A percentile compares a stretch with the other conserved stretches of the same genome.
Conservation (phyloP, 2,113 vertebrate species). For the Neofelis nebulosa region DNA sequence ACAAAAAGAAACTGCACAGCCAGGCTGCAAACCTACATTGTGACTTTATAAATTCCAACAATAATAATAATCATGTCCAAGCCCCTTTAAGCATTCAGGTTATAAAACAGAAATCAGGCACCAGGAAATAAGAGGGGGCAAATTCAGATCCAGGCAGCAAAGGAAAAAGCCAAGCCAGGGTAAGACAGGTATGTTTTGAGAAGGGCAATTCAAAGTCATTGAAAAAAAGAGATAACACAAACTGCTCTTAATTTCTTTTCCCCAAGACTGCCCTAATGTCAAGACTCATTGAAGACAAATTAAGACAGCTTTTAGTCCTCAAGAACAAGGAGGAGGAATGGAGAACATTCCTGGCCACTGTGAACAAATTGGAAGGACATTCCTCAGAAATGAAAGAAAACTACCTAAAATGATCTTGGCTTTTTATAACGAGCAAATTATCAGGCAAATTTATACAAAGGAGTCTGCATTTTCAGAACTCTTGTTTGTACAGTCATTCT, state of each 20-base stretch:
- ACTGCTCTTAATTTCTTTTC: background rate
- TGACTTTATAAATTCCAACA: constrained; percentile 9
- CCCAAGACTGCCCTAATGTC: background rate
- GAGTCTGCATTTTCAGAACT: background rate
- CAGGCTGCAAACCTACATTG: background rate
- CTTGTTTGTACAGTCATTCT: background rate
- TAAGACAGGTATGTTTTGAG: background rate
- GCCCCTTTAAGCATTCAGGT: background rate
- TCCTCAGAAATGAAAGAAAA: background rate
- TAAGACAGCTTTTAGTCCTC: background rate
- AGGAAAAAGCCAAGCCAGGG: background rate
- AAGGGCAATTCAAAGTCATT: background rate
- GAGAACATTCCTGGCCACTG: background rate
- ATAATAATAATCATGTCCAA: background rate
- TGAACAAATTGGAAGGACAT: background rate
- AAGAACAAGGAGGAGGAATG: background rate
- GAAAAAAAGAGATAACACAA: background rate
- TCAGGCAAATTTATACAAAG: background rate
- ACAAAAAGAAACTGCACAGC: background rate
- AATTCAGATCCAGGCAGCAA: background rate
- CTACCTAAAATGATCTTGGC: background rate
- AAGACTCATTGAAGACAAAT: background rate
- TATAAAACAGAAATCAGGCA: background rate
- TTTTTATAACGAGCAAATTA: background rate
- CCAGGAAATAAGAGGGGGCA: background rate